Evolutionary conservation across 2,797 vertebrate genomes (phyloP).

Genomic region (Aratinga solstitialis): DNA sequence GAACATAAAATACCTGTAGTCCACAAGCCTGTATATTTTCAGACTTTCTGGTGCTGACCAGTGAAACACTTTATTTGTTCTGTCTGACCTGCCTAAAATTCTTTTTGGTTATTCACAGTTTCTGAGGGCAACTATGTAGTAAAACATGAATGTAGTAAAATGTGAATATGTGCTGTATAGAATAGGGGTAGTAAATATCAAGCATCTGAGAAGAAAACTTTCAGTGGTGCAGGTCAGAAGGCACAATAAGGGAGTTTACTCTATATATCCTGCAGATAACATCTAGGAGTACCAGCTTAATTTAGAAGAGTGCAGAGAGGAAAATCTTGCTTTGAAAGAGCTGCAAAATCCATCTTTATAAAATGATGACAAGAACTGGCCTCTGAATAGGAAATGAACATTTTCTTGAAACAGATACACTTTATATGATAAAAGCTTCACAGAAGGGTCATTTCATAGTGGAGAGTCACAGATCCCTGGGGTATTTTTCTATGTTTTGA

Average conservation of each 20-base stretch:
- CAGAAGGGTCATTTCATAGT: neutral
- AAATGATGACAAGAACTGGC: neutral
- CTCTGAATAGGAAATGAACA: neutral
- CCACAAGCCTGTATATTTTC: neutral
- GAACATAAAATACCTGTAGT: neutral
- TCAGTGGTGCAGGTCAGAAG: neutral
- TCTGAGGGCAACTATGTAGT: neutral
- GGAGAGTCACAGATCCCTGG: neutral
- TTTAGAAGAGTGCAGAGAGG: neutral
- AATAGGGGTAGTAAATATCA: neutral
- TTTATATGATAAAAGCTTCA: neutral
- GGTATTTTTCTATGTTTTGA: neutral
- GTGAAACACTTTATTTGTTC: neutral
- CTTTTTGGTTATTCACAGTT: neutral
- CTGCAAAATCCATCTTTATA: neutral
- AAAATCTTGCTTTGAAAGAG: constrained; percentile 3
- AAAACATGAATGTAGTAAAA: neutral
- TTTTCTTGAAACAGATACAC: neutral
- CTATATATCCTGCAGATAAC: neutral
- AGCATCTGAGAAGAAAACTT: neutral
- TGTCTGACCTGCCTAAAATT: neutral
- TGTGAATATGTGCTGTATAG: neutral
- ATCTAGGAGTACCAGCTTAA: neutral
- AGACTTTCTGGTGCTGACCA: neutral
- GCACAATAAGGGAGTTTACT: neutral